Base-by-base conservation (phyloP, 1,140 invertebrate species). In the Galleria mellonella region DNA sequence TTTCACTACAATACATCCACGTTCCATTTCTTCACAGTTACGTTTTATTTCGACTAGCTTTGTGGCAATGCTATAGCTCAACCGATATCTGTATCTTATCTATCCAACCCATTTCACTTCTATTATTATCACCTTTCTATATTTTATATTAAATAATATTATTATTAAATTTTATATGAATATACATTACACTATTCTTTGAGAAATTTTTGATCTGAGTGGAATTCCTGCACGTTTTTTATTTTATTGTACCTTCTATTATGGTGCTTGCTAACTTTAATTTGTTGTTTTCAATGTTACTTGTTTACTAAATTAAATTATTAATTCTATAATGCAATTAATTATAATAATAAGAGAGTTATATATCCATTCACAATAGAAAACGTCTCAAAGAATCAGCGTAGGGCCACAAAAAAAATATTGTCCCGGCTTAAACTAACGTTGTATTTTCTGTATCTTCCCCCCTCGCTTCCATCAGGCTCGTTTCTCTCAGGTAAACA, bases 401-500 rank as follows among this genome's bases (percentile, higher is more conserved):
- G 51, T 50, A 51, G 41, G 51, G 41, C 38, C 27, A 43, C 38
- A 37, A 12, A 58, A 70, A 54, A 54, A 45, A 39, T 57, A 60
- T 49, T 28, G 46, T 58, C 55, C 59, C 58, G 66, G 64, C 64
- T 72, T 73, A 32, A 73, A 83, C 76, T 86, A 83, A 83, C 71
- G 55, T 66, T 75, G 48, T 62, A 51, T 71, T 67, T 83, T 82
- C 69, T 79, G 61, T 78, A 83, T 82, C 59, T 77, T 60, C 61
- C 78, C 67, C 81, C 87, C 79, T 79, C 87, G 89, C 89, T 88
- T 89, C 88, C 88, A 86, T 86, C 89, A 91, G 90, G 90, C 90
- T 90, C 90, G 86, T 91, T 91, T 88, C 86, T 91, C 87, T 90
- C 90, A 91, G 90, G 90, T 91, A 91, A 91, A 76, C 63, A 68